Evolutionary conservation across 1,140 invertebrate species (phyloP).

Genomic region (Dinoponera quadriceps): DNA sequence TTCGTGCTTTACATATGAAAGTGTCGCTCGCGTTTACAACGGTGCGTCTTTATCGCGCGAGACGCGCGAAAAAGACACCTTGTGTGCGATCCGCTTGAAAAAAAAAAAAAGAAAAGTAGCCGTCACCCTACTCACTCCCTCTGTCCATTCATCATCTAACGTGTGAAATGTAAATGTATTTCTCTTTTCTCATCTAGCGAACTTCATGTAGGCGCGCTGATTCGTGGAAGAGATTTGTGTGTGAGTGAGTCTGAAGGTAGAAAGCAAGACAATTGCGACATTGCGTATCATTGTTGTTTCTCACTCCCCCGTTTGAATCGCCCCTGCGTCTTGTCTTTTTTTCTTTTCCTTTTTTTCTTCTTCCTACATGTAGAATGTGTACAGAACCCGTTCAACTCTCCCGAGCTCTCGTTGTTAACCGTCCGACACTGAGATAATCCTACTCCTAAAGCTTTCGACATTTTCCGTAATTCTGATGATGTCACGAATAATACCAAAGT

Average conservation of each 20-base stretch:
- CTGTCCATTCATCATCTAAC: slow-evolving; percentile 74
- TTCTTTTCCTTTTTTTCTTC: slow-evolving; percentile 8
- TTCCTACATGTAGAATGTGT: slow-evolving; percentile 63
- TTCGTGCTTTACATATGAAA: not conserved
- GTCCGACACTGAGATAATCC: not conserved
- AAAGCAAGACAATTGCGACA: slow-evolving; percentile 79
- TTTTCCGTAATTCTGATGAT: slow-evolving; percentile 9
- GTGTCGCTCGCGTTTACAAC: not conserved
- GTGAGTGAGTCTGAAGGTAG: slow-evolving; percentile 85
- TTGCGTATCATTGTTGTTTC: slow-evolving; percentile 78
- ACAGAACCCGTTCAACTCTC: slow-evolving; percentile 34
- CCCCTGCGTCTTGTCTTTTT: slow-evolving; percentile 50
- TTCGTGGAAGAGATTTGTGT: slow-evolving; percentile 86
- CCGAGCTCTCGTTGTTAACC: slow-evolving; percentile 57
- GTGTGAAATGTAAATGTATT: slow-evolving; percentile 82
- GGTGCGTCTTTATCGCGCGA: slow-evolving; percentile 3
- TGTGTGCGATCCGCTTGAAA: slow-evolving; percentile 11
- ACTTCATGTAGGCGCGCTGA: slow-evolving; percentile 89
- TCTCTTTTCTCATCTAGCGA: slow-evolving; percentile 87
- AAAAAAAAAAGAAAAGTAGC: slow-evolving; percentile 9
- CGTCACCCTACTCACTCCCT: slow-evolving; percentile 25
- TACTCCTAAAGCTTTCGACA: not conserved
- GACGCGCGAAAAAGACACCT: slow-evolving; percentile 28
- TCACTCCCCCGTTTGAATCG: slow-evolving; percentile 66
- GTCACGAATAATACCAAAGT: slow-evolving; percentile 14